Conservation (phyloP, 2,888 invertebrate genomes). For the Lypha dubia region DNA sequence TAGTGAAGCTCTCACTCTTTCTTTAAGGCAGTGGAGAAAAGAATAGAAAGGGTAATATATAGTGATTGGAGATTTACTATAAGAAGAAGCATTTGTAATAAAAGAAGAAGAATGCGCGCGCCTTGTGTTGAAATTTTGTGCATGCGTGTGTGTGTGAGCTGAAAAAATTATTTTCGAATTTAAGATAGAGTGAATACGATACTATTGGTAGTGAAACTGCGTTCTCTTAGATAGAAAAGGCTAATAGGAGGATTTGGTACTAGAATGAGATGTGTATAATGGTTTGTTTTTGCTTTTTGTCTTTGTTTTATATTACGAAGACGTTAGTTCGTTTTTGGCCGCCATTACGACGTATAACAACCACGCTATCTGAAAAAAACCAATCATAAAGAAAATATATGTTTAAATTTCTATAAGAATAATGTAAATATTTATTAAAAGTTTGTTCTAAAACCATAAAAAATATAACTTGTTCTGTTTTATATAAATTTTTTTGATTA, state of each 20-base stretch:
- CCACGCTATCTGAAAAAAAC: slow-evolving; percentile 80
- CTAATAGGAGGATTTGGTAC: slow-evolving; percentile 31
- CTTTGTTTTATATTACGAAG: slow-evolving; percentile 67
- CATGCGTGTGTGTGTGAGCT: slow-evolving; percentile 52
- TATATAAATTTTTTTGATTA: slow-evolving; percentile 6
- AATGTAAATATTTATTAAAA: slow-evolving; percentile 40
- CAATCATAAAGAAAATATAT: slow-evolving; percentile 75
- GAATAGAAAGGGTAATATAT: slow-evolving; percentile 60
- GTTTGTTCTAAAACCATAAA: background rate
- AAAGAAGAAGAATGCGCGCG: slow-evolving; percentile 64
- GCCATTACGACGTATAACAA: slow-evolving; percentile 90
- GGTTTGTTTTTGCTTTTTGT: slow-evolving; percentile 34
- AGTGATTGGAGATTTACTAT: slow-evolving; percentile 1
- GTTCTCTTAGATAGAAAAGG: background rate
- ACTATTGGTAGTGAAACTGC: background rate
- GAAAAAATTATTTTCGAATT: slow-evolving; percentile 67
- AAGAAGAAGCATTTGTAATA: slow-evolving; percentile 51
- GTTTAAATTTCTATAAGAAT: slow-evolving; percentile 49
- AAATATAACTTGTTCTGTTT: slow-evolving; percentile 7
- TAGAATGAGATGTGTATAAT: slow-evolving; percentile 54
- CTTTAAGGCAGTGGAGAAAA: background rate
- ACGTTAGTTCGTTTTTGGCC: slow-evolving; percentile 82
- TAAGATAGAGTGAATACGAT: slow-evolving; percentile 45
- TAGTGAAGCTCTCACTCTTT: slow-evolving; percentile 65
- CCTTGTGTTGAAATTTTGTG: slow-evolving; percentile 33